Evolutionary conservation across 2,888 invertebrate species (phyloP).

Genomic region (Rugalucina vietnamica): DNA sequence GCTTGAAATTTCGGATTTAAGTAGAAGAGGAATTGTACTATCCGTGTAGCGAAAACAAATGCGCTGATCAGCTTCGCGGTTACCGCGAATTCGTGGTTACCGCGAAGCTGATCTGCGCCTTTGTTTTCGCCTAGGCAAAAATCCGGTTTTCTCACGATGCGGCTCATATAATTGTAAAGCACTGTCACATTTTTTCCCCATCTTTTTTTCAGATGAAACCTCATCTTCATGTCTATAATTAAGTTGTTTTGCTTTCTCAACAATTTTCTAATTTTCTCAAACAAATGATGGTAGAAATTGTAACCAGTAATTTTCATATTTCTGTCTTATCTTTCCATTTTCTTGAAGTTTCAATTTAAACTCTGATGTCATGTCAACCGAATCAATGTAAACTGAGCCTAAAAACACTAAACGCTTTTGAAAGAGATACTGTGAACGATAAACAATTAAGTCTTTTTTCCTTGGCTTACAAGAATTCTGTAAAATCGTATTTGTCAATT

Average conservation of each 20-base stretch:
- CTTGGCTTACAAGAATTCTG: conserved; percentile 50
- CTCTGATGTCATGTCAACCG: background rate
- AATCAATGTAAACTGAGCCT: background rate
- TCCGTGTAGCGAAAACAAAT: too few species aligned
- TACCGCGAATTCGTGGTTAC: too few species aligned
- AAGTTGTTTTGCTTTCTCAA: background rate
- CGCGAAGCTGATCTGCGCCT: too few species aligned
- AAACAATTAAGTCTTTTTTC: conserved; percentile 30
- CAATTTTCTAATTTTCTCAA: conserved; percentile 8
- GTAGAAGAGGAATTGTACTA: too few species aligned
- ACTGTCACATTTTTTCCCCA: too few species aligned
- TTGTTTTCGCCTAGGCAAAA: too few species aligned
- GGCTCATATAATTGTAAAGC: too few species aligned
- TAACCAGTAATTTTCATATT: background rate
- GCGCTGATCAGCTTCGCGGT: too few species aligned
- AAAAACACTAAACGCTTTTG: background rate
- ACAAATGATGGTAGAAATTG: background rate
- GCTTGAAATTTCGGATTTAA: too few species aligned
- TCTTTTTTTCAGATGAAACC: too few species aligned
- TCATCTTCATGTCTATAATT: too few species aligned
- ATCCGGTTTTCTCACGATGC: too few species aligned
- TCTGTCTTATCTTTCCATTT: background rate
- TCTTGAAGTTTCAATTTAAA: background rate
- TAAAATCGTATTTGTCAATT: conserved; percentile 56
- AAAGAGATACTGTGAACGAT: background rate